phyloP scores from a whole-genome alignment of 2,888 invertebrate genomes.

The Leptinotarsa haldemani region DNA sequence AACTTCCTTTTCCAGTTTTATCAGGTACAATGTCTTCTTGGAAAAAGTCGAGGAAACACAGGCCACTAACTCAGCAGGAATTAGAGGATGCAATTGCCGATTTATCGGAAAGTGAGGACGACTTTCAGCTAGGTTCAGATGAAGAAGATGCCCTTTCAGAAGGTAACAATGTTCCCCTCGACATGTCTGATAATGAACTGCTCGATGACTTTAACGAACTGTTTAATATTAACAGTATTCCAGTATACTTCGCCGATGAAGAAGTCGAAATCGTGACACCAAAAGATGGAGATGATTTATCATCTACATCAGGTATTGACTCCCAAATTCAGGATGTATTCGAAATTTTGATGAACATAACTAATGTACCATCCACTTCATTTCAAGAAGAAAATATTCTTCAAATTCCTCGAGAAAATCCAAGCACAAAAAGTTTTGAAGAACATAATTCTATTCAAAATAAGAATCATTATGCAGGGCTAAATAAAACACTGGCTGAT shows the following conservation, averaged over 20 bases:
- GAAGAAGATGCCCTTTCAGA: neutral
- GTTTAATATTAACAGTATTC: slow-evolving; percentile 21
- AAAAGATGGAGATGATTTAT: neutral
- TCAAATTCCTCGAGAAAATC: slow-evolving; percentile 16
- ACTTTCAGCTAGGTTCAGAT: neutral
- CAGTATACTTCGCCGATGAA: slow-evolving; percentile 5
- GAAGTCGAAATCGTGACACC: neutral
- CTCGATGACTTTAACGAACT: slow-evolving; percentile 15
- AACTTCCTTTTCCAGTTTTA: too few species aligned
- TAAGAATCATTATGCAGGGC: neutral
- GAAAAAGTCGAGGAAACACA: neutral
- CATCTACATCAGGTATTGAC: slow-evolving; percentile 1
- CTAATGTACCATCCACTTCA: slow-evolving; percentile 14
- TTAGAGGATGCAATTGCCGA: slow-evolving; percentile 11
- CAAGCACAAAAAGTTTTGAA: slow-evolving; percentile 5
- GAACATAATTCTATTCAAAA: neutral
- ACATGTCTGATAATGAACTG: slow-evolving; percentile 22
- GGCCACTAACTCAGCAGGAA: neutral
- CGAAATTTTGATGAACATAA: slow-evolving; percentile 17
- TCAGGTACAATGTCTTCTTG: neutral
- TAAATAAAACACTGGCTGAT: slow-evolving; percentile 17
- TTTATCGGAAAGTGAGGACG: neutral
- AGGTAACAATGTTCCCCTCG: slow-evolving; percentile 16
- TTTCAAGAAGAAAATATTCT: slow-evolving; percentile 9
- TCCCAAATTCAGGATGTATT: slow-evolving; percentile 15